phyloP scores from a whole-genome alignment of 2,797 vertebrate genomes.

The Sarcophilus harrisii region DNA sequence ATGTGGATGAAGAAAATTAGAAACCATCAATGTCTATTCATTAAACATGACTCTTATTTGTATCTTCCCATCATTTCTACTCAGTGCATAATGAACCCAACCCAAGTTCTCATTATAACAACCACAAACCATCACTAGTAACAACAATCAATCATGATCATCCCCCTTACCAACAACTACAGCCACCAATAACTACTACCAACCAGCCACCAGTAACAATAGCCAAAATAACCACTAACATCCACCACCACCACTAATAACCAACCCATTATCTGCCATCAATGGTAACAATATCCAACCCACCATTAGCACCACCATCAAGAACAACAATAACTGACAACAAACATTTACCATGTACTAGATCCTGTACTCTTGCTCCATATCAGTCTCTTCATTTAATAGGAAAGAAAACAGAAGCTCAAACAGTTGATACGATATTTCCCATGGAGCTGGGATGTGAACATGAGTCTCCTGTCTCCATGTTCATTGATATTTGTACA shows the following conservation, averaged over 20 bases:
- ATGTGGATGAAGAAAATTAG: neutral
- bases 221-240: no score
- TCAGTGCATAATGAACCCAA: neutral
- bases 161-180: no score
- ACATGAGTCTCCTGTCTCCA: neutral
- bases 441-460: neutral
- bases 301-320: no score
- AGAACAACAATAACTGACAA: no score
- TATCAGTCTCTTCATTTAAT: neutral
- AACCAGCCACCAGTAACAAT: no score
- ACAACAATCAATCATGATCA: no score
- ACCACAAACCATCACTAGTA: neutral
- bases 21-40: neutral
- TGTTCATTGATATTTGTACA: neutral
- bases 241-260: no score
- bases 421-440: neutral
- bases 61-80: neutral
- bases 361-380: neutral
- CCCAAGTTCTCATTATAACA: neutral
- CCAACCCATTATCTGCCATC: neutral
- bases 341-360: neutral
- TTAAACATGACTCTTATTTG: neutral
- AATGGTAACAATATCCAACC: no score
- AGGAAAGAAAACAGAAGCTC: neutral
- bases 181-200: no score